These are phyloP conservation scores for Microplitis mediator DNA, from an alignment of 1,140 invertebrate genomes.

Conservation along the genomic window DNA sequence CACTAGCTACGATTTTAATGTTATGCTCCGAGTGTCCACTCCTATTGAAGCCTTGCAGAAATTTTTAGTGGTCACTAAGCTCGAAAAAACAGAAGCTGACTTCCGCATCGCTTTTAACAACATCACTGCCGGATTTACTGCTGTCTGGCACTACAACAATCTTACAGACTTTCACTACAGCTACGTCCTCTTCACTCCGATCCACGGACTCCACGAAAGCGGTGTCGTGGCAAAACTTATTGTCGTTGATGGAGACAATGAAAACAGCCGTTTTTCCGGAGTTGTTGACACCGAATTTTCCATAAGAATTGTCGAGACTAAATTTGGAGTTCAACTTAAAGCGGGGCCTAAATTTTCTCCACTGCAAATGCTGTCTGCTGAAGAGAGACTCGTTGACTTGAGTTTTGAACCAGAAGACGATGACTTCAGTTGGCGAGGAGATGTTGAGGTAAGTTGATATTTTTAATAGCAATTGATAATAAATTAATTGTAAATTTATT, in stretches of 20 bases:
- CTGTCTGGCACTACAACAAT: slow-evolving; percentile 75
- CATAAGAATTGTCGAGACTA: slow-evolving; percentile 69
- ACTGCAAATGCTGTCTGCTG: slow-evolving; percentile 26
- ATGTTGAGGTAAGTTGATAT: slow-evolving; percentile 64
- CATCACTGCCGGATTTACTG: slow-evolving; percentile 75
- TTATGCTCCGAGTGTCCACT: slow-evolving; percentile 73
- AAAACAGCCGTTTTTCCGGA: background rate
- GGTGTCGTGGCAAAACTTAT: slow-evolving; percentile 75
- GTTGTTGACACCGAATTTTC: slow-evolving; percentile 73
- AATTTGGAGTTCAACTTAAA: slow-evolving; percentile 56
- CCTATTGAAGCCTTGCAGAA: slow-evolving; percentile 73
- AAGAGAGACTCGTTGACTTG: slow-evolving; percentile 39
- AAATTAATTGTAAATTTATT: slow-evolving; percentile 14
- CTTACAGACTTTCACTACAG: slow-evolving; percentile 76
- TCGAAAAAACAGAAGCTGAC: slow-evolving; percentile 68
- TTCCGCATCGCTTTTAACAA: slow-evolving; percentile 76
- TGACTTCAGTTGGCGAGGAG: slow-evolving; percentile 64
- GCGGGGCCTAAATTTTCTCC: slow-evolving; percentile 48
- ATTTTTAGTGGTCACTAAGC: slow-evolving; percentile 68
- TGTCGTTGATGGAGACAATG: slow-evolving; percentile 44
- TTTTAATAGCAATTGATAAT: background rate
- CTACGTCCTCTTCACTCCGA: slow-evolving; percentile 76
- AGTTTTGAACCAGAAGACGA: slow-evolving; percentile 53
- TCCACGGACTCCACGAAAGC: slow-evolving; percentile 75
- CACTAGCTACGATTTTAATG: slow-evolving; percentile 69